Evolutionary conservation across 2,888 invertebrate genomes (phyloP).

Genomic region (Thymelicus lineola): DNA sequence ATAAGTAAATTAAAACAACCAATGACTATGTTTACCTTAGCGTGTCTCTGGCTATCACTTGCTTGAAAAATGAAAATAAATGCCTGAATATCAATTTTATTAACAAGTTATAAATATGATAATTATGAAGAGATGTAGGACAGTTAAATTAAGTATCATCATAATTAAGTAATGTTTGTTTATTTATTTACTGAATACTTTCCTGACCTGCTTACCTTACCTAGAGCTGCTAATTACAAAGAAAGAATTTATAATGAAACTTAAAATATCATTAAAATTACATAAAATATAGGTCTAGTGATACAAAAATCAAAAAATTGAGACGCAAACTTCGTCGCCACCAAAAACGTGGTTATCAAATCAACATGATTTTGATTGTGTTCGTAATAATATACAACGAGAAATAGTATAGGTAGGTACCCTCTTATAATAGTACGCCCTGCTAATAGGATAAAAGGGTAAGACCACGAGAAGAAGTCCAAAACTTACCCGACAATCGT

Average conservation of each 20-base stretch:
- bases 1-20: conserved; percentile 5
- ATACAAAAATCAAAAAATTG: too few relatives aligned
- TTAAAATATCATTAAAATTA: too few relatives aligned
- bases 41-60: conserved; percentile 49
- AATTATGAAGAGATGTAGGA: not conserved
- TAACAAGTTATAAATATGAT: not conserved
- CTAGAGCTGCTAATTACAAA: not conserved
- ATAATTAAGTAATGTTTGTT: not conserved
- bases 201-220: not conserved
- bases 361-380: too few relatives aligned
- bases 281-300: too few relatives aligned
- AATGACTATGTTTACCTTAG: conserved; percentile 60
- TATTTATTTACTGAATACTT: not conserved
- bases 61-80: conserved; percentile 40
- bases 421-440: too few relatives aligned
- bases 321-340: too few relatives aligned
- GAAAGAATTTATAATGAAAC: not conserved
- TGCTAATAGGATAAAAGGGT: too few relatives aligned
- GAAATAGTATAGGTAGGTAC: too few relatives aligned
- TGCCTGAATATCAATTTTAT: conserved; percentile 12
- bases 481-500: too few relatives aligned
- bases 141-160: not conserved
- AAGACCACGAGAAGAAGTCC: too few relatives aligned
- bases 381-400: too few relatives aligned
- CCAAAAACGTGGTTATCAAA: too few relatives aligned